These are phyloP conservation scores for Heliconius hermathena DNA, from an alignment of 1,140 invertebrate species.

Conservation along the genomic window DNA sequence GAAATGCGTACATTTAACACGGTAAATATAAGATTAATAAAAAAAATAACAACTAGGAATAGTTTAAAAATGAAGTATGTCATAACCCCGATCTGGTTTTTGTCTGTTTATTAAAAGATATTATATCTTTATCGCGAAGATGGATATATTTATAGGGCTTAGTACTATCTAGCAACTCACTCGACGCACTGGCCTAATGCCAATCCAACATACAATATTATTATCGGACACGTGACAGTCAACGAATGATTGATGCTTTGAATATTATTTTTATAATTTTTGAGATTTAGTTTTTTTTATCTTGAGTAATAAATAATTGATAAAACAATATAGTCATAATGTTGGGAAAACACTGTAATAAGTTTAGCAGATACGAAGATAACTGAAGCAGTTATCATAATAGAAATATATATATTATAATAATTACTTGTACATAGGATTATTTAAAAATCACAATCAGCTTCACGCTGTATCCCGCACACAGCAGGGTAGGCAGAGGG, in stretches of 20 bases:
- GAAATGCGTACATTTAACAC: not conserved
- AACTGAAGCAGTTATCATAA: not conserved
- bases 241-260: conserved; percentile 27
- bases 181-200: conserved; percentile 29
- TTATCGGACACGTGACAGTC: conserved; percentile 34
- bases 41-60: not conserved
- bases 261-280: not conserved
- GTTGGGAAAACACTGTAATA: not conserved
- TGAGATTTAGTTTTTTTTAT: not conserved
- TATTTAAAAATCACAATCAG: too few relatives aligned
- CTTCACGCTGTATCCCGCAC: too few relatives aligned
- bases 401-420: not conserved
- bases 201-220: conserved; percentile 27
- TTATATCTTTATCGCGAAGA: conserved; percentile 18
- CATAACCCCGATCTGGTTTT: not conserved
- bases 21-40: not conserved
- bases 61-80: not conserved
- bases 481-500: too few relatives aligned
- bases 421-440: not conserved
- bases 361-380: not conserved
- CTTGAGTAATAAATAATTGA: not conserved
- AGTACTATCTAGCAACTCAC: conserved; percentile 18
- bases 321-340: conserved; percentile 2
- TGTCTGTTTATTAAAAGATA: conserved; percentile 4
- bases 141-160: conserved; percentile 32